Evolutionary conservation across 2,888 invertebrate species (phyloP).

Genomic region (Siphonodentalium dalli): DNA sequence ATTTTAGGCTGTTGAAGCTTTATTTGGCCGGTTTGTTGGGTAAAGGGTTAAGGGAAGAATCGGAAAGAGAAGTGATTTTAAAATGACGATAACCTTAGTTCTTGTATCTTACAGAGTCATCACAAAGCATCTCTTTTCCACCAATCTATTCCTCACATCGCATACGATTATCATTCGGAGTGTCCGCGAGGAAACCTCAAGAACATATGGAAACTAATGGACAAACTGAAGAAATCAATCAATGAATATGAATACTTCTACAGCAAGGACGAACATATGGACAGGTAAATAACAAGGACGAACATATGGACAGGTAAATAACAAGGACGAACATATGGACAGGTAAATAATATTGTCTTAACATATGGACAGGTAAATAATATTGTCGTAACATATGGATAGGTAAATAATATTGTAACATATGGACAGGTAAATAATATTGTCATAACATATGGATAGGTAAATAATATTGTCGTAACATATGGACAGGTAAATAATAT

Average conservation of each 20-base stretch:
- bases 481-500: too few species aligned
- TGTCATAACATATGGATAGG: too few species aligned
- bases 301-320: slow-evolving; percentile 36
- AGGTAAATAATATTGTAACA: too few species aligned
- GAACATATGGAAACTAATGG: slow-evolving; percentile 82
- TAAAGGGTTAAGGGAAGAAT: too few species aligned
- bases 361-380: too few species aligned
- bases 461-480: too few species aligned
- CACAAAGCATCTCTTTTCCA: slow-evolving; percentile 80
- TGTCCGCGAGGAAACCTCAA: slow-evolving; percentile 83
- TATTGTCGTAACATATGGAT: too few species aligned
- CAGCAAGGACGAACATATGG: slow-evolving; percentile 64
- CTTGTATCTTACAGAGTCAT: slow-evolving; percentile 73
- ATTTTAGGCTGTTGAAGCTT: too few species aligned
- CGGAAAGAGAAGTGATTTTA: too few species aligned
- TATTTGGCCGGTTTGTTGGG: too few species aligned
- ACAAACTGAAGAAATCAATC: slow-evolving; percentile 78
- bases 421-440: too few species aligned
- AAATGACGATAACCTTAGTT: too few species aligned
- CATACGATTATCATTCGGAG: slow-evolving; percentile 97
- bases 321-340: slow-evolving; percentile 22
- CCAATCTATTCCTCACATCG: slow-evolving; percentile 82
- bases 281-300: slow-evolving; percentile 69
- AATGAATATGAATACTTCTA: slow-evolving; percentile 78
- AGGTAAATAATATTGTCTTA: slow-evolving; percentile 35